These are phyloP conservation scores for Scatophagus argus DNA, from an alignment of 2,113 vertebrate genomes.

Conservation along the genomic window DNA sequence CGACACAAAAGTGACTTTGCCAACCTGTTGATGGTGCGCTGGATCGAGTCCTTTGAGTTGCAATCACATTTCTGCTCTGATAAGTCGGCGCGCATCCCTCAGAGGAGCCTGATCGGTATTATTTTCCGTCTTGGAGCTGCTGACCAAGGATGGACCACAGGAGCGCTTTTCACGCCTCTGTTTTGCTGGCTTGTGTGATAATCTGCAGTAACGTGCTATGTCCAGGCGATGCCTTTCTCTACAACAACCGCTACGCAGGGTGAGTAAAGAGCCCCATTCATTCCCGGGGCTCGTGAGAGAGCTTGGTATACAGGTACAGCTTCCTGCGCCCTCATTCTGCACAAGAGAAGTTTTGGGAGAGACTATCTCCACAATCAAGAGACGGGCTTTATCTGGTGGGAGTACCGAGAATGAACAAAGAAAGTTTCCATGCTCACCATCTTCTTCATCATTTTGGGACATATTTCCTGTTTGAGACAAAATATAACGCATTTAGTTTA, in stretches of 20 bases:
- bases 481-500: conserved; percentile 30
- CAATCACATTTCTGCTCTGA: neutral
- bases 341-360: conserved; percentile 23
- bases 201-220: conserved; percentile 70
- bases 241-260: conserved; percentile 86
- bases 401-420: conserved; percentile 46
- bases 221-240: conserved; percentile 74
- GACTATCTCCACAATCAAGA: neutral
- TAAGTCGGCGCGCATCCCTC: conserved; percentile 30
- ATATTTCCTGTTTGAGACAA: conserved; percentile 33
- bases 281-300: conserved; percentile 24
- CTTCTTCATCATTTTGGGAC: conserved; percentile 1
- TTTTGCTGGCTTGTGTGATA: conserved; percentile 75
- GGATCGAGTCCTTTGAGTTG: neutral
- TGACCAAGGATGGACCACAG: conserved; percentile 54
- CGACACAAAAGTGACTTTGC: neutral
- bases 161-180: conserved; percentile 53
- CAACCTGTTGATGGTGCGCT: conserved; percentile 28
- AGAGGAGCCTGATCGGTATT: neutral
- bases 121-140: conserved; percentile 17
- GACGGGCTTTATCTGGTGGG: conserved; percentile 6
- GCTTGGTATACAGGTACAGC: too few species aligned
- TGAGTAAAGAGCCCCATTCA: conserved; percentile 77
- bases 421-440: conserved; percentile 8
- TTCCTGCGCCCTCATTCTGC: conserved; percentile 2